phyloP scores from a whole-genome alignment of 2,797 vertebrate genomes.

The Trachops cirrhosus region DNA sequence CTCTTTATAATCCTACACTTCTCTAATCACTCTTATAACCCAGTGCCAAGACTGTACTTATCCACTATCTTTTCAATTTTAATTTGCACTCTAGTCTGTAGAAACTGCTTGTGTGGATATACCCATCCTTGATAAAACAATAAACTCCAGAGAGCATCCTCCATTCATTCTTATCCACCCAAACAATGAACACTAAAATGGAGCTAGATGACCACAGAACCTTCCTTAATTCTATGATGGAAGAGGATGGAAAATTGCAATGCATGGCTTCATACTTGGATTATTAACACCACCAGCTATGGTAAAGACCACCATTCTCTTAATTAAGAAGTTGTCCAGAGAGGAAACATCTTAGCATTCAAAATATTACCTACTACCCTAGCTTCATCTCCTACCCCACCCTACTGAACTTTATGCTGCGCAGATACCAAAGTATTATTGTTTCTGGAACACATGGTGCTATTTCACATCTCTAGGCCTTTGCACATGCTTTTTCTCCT shows the following conservation, averaged over 20 bases:
- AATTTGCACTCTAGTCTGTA: neutral
- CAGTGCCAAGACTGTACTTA: neutral
- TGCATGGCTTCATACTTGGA: neutral
- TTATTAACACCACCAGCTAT: neutral
- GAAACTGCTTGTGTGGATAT: neutral
- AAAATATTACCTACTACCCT: neutral
- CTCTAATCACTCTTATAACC: neutral
- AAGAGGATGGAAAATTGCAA: neutral
- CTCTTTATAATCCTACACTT: neutral
- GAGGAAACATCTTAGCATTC: neutral
- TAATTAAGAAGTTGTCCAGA: neutral
- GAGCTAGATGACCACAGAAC: neutral
- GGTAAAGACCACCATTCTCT: neutral
- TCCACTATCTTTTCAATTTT: neutral
- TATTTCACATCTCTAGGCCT: neutral
- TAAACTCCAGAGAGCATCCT: neutral
- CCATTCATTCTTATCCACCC: neutral
- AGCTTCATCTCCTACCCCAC: neutral
- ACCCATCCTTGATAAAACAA: neutral
- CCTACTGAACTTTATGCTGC: neutral
- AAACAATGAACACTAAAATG: neutral
- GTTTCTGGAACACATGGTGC: neutral
- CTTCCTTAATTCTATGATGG: neutral
- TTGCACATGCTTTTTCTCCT: neutral
- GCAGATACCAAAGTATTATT: neutral